Evolutionary conservation across 2,797 vertebrate genomes (phyloP).

Genomic region (Poeciliopsis presidionis): DNA sequence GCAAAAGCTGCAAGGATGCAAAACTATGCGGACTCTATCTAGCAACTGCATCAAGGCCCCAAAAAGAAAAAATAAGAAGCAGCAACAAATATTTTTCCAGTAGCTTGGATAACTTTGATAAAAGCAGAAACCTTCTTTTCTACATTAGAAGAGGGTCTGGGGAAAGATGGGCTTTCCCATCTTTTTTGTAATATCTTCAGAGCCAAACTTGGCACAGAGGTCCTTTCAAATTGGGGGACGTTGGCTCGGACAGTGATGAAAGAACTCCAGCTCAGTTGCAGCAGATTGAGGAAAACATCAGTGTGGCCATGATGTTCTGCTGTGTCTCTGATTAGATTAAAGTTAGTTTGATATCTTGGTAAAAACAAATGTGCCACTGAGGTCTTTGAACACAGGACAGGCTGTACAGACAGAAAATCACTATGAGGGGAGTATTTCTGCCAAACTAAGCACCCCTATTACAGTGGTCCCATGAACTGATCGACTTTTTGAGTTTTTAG

Average conservation of each 20-base stretch:
- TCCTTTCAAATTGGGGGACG: constrained; percentile 38
- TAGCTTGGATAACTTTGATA: constrained; percentile 62
- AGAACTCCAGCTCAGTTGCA: constrained; percentile 47
- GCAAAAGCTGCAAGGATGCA: constrained; percentile 37
- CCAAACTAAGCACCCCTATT: background rate
- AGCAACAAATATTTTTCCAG: constrained; percentile 61
- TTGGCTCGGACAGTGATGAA: constrained; percentile 45
- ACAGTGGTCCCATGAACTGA: background rate
- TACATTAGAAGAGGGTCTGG: constrained; percentile 65
- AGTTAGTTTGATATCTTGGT: constrained; percentile 42
- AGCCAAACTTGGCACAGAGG: constrained; percentile 62
- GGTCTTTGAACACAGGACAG: background rate
- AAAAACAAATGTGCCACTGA: constrained; percentile 29
- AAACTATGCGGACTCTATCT: constrained; percentile 33
- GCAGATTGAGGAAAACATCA: constrained; percentile 50
- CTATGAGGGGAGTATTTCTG: background rate
- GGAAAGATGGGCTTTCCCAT: constrained; percentile 60
- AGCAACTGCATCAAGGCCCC: constrained; percentile 54
- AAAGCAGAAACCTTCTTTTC: constrained; percentile 64
- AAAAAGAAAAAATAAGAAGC: constrained; percentile 39
- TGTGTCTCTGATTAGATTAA: constrained; percentile 44
- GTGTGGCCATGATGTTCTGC: constrained; percentile 40
- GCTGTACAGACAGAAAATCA: background rate
- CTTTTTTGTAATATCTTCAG: constrained; percentile 52
- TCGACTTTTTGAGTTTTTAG: background rate